Conservation (phyloP, 2,113 vertebrate species). For the Xenus cinereus region DNA sequence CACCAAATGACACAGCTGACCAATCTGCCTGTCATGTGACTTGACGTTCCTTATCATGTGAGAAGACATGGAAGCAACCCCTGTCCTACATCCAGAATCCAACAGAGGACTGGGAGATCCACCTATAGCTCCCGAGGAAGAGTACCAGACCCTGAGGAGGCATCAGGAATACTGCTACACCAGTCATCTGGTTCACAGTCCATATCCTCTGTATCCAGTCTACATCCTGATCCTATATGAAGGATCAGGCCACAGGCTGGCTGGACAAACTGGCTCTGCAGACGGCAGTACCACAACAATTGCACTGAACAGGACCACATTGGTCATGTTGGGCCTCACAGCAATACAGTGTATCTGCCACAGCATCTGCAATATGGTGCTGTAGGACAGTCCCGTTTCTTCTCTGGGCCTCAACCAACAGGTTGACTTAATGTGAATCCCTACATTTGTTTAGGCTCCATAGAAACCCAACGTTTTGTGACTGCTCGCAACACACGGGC, state of each 20-base stretch:
- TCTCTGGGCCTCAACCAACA: background rate
- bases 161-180: background rate
- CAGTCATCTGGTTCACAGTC: background rate
- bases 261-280: background rate
- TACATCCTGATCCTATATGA: background rate
- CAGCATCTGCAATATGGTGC: background rate
- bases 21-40: background rate
- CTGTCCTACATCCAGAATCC: rapidly evolving
- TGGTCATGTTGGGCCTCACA: background rate
- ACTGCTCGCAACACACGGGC: background rate
- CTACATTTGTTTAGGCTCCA: background rate
- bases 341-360: background rate
- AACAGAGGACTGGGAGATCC: background rate
- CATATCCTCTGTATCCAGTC: background rate
- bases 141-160: background rate
- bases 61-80: background rate
- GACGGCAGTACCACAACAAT: background rate
- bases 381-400: background rate
- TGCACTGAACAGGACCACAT: background rate
- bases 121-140: background rate
- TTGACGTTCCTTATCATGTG: background rate
- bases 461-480: background rate
- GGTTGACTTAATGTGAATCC: background rate
- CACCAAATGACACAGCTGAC: background rate
- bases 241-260: background rate